Percentiles rank a stretch among this genome's conserved stretches.
phyloP scores from a whole-genome alignment of 2,113 vertebrate species.

The Cryptomyrus ogoouensis region DNA sequence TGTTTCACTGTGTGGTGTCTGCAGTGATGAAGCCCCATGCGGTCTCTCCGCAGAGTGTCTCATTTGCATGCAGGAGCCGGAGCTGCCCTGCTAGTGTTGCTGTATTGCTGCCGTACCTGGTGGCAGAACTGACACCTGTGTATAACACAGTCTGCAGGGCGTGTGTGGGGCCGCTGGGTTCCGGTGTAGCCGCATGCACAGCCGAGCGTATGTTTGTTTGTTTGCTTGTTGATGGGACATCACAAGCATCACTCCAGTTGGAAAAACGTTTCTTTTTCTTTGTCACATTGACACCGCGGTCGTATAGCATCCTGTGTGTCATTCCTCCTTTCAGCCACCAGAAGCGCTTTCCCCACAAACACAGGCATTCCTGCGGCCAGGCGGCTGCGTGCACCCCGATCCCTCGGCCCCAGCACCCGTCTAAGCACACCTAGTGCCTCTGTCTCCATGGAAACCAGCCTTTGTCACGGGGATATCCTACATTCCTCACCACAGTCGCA shows the following conservation, averaged over 20 bases:
- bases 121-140: neutral
- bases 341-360: neutral
- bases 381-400: neutral
- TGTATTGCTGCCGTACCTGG: neutral
- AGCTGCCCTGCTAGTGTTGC: neutral
- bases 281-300: constrained; percentile 58
- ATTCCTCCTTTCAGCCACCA: neutral
- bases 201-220: neutral
- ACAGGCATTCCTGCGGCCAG: neutral
- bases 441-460: constrained; percentile 8
- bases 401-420: neutral
- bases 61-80: neutral
- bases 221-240: neutral
- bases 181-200: neutral
- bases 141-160: neutral
- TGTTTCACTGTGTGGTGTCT: neutral
- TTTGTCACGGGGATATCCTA: neutral
- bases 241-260: neutral
- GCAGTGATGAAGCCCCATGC: neutral
- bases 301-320: neutral
- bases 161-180: neutral
- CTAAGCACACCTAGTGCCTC: neutral
- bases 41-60: neutral
- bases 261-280: constrained; percentile 27
- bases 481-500: neutral